Conservation (phyloP, 2,797 vertebrate genomes). For the Austrolebias charrua region DNA sequence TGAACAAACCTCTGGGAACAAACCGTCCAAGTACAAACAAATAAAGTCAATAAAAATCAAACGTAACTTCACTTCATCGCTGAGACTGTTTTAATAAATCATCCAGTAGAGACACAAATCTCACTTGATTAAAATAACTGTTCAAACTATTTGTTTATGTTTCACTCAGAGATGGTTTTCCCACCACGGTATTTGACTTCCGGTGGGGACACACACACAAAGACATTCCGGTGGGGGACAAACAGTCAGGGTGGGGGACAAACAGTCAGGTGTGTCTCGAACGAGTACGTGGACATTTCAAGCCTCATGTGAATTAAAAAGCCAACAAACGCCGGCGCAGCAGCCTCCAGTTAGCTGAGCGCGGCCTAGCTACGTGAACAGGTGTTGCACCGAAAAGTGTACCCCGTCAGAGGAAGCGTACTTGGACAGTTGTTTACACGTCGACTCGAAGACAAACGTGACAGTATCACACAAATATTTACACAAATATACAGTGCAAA, state of each 20-base stretch:
- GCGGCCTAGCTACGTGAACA: conserved; percentile 28
- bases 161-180: background rate
- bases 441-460: background rate
- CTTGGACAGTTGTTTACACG: background rate
- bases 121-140: background rate
- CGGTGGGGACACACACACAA: too few species aligned
- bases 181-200: background rate
- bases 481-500: too few species aligned
- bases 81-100: too few species aligned
- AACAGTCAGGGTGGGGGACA: background rate
- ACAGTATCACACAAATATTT: too few species aligned
- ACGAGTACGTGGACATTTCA: background rate
- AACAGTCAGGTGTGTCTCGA: background rate
- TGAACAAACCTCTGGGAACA: too few species aligned
- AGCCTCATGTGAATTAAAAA: background rate
- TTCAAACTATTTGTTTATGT: background rate
- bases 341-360: background rate
- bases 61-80: too few species aligned
- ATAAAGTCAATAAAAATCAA: background rate
- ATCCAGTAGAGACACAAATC: background rate
- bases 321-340: background rate
- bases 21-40: background rate
- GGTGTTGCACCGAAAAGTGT: background rate
- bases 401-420: background rate
- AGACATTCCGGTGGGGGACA: too few species aligned